A percentile compares a stretch with the other conserved stretches of the same genome.
phyloP scores from a whole-genome alignment of 64 coral and sea anemone species.

The Trachythela sp. region DNA sequence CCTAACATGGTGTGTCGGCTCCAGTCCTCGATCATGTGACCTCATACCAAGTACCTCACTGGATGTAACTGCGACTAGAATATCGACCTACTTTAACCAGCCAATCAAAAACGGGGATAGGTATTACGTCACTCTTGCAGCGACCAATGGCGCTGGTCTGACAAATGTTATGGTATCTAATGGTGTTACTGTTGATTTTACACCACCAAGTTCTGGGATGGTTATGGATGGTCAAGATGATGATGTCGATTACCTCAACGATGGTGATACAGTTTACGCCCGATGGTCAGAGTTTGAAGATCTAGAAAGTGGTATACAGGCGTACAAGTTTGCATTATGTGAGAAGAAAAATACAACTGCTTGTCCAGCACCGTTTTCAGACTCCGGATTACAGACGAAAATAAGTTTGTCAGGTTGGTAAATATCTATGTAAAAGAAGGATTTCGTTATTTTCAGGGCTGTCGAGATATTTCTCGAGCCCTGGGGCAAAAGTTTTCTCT shows the following conservation, averaged over 20 bases:
- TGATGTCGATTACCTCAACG: constrained; percentile 59
- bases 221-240: constrained; percentile 54
- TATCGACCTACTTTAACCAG: constrained; percentile 24
- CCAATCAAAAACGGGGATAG: constrained; percentile 51
- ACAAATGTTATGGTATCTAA: constrained; percentile 54
- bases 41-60: constrained; percentile 20
- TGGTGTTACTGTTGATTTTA: constrained; percentile 73
- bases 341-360: constrained; percentile 47
- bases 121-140: constrained; percentile 57
- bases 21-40: constrained; percentile 22
- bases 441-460: no score
- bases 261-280: constrained; percentile 51
- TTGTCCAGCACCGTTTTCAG: constrained; percentile 56
- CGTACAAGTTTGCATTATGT: constrained; percentile 72
- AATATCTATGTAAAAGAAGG: neutral
- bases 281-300: constrained; percentile 65
- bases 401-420: constrained; percentile 54
- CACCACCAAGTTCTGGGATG: constrained; percentile 53
- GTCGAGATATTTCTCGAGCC: no score
- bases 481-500: no score
- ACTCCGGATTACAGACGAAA: constrained; percentile 44
- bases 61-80: constrained; percentile 20
- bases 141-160: constrained; percentile 76
- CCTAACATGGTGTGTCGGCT: constrained; percentile 62
- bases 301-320: constrained; percentile 59